A percentile compares a stretch with the other conserved stretches of the same genome.
phyloP scores from a whole-genome alignment of 92 coral and sea anemone species.

The Metridium senile region DNA sequence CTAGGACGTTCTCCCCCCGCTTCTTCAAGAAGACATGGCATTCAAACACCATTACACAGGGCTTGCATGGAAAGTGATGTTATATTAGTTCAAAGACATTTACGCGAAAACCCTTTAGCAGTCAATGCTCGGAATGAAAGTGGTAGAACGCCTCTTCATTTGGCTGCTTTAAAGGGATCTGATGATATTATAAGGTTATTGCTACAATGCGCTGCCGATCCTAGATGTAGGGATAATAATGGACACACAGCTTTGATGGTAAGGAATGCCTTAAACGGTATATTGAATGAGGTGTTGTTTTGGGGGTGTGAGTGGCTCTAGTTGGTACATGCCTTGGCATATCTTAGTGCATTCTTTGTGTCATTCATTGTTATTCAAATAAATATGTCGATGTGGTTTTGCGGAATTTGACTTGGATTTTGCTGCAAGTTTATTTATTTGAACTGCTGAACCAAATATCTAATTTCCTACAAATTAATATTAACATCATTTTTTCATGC shows the following conservation, averaged over 20 bases:
- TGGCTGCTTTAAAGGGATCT: conserved; percentile 69
- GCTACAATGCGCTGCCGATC: conserved; percentile 84
- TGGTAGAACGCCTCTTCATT: conserved; percentile 85
- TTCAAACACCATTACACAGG: conserved; percentile 70
- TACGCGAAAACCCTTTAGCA: conserved; percentile 75
- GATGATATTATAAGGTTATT: conserved; percentile 72
- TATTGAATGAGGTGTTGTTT: not conserved
- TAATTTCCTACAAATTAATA: no score
- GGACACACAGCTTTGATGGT: conserved; percentile 93
- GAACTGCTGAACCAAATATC: no score
- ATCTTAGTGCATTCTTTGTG: not conserved
- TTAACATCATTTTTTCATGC: no score
- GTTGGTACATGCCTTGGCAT: not conserved
- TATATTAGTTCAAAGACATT: conserved; percentile 61
- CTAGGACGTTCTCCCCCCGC: conserved; percentile 92
- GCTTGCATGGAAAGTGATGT: conserved; percentile 86
- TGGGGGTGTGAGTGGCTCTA: conserved; percentile 22
- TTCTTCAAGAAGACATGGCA: conserved; percentile 77
- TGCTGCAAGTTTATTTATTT: no score
- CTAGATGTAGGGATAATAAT: conserved; percentile 77
- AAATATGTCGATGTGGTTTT: no score
- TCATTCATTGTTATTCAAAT: not conserved
- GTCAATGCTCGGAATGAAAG: conserved; percentile 83
- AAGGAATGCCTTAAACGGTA: not conserved
- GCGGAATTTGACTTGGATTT: no score